phyloP scores from a whole-genome alignment of 2,113 vertebrate species.

The Plecotus auritus region DNA sequence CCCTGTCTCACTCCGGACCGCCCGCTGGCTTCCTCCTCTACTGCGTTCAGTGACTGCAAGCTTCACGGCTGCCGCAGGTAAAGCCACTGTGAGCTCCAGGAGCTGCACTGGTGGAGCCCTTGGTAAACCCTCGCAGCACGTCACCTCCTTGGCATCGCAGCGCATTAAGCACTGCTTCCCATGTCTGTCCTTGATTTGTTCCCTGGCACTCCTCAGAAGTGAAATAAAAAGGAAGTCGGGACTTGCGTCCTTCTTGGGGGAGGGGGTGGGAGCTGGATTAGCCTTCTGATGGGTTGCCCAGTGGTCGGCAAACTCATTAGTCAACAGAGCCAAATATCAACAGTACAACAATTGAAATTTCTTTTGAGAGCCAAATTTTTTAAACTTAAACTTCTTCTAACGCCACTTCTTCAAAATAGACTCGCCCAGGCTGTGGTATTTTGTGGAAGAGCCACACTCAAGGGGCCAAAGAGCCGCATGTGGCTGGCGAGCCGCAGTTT shows the following conservation, averaged over 20 bases:
- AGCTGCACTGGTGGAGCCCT: constrained; percentile 65
- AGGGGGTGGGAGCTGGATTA: no score
- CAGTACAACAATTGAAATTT: no score
- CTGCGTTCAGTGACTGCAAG: constrained; percentile 61
- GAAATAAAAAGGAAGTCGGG: constrained; percentile 36
- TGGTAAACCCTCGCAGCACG: constrained; percentile 63
- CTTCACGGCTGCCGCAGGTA: constrained; percentile 66
- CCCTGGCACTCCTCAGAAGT: constrained; percentile 27
- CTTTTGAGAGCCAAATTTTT: no score
- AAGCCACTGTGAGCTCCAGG: constrained; percentile 60
- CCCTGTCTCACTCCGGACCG: constrained; percentile 62
- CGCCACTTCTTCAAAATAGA: no score
- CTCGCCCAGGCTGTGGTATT: no score
- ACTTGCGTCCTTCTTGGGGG: neutral
- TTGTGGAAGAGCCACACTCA: no score
- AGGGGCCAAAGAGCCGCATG: no score
- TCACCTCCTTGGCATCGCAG: constrained; percentile 59
- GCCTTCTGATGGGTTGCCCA: neutral
- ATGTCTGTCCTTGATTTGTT: constrained; percentile 56
- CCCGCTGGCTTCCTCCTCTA: constrained; percentile 29
- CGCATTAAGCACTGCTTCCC: constrained; percentile 66
- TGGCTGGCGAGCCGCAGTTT: no score
- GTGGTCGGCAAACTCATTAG: no score
- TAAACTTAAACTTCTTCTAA: no score
- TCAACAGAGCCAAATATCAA: no score